These are phyloP conservation scores for Cryptus armator DNA, from an alignment of 2,888 invertebrate species.

Conservation along the genomic window DNA sequence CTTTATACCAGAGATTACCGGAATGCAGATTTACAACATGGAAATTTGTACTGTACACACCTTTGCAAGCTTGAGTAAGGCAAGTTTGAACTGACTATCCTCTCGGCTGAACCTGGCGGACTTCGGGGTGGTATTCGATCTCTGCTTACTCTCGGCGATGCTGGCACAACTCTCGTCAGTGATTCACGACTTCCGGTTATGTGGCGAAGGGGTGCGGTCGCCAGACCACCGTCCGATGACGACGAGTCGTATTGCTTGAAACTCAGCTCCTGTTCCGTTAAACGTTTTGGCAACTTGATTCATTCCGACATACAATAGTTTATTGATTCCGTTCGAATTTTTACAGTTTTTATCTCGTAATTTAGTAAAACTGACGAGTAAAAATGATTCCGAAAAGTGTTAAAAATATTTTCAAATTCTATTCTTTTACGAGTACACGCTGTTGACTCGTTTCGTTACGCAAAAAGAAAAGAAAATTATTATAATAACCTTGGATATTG, in stretches of 20 bases:
- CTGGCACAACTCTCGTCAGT: slow-evolving; percentile 81
- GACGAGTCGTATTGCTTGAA: slow-evolving; percentile 83
- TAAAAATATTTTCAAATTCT: too few species aligned
- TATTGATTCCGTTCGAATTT: too few species aligned
- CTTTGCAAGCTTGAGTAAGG: slow-evolving; percentile 83
- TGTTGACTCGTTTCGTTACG: background rate
- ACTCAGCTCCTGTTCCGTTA: slow-evolving; percentile 81
- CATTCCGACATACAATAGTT: background rate
- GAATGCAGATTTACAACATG: slow-evolving; percentile 33
- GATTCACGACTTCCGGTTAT: slow-evolving; percentile 83
- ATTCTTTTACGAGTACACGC: background rate
- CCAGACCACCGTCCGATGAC: slow-evolving; percentile 80
- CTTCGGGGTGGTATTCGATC: slow-evolving; percentile 81
- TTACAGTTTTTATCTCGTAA: too few species aligned
- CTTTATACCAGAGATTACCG: slow-evolving; percentile 31
- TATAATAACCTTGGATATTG: slow-evolving; percentile 82
- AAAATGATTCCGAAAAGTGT: too few species aligned
- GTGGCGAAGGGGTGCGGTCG: slow-evolving; percentile 80
- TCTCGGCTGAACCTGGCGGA: slow-evolving; percentile 82
- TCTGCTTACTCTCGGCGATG: slow-evolving; percentile 80
- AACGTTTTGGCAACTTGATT: slow-evolving; percentile 2
- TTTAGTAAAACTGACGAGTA: too few species aligned
- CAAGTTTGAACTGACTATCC: slow-evolving; percentile 80
- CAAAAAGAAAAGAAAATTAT: too few species aligned
- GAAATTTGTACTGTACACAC: slow-evolving; percentile 69